phyloP scores from a whole-genome alignment of 1,140 invertebrate species.

The Prorops nasuta region DNA sequence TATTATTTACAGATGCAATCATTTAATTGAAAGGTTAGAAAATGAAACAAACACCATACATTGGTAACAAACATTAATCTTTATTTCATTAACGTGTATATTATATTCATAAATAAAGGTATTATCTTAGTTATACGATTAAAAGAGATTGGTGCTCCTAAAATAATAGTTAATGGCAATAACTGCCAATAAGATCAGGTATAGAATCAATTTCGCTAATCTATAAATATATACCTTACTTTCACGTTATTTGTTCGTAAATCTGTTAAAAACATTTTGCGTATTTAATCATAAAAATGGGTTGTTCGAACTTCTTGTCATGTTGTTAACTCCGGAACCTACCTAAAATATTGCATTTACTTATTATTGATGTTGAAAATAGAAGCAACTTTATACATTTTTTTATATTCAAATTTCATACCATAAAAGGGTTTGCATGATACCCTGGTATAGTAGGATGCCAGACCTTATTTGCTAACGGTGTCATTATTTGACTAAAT shows the following conservation, averaged over 20 bases:
- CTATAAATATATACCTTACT: slow-evolving; percentile 38
- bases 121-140: slow-evolving; percentile 42
- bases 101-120: slow-evolving; percentile 52
- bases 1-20: too few relatives aligned
- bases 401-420: slow-evolving; percentile 29
- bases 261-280: slow-evolving; percentile 27
- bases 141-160: slow-evolving; percentile 49
- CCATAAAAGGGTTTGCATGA: slow-evolving; percentile 54
- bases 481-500: slow-evolving; percentile 52
- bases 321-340: slow-evolving; percentile 47
- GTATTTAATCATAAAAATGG: slow-evolving; percentile 53
- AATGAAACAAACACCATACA: neutral
- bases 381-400: too few relatives aligned
- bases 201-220: slow-evolving; percentile 42
- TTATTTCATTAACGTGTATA: slow-evolving; percentile 51
- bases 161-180: slow-evolving; percentile 50
- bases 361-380: too few relatives aligned
- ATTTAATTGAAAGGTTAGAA: neutral
- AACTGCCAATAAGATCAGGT: slow-evolving; percentile 48
- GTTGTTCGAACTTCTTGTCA: slow-evolving; percentile 53
- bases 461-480: slow-evolving; percentile 51
- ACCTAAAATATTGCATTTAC: slow-evolving; percentile 39
- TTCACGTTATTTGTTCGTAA: slow-evolving; percentile 44
- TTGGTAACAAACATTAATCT: slow-evolving; percentile 55
- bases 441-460: slow-evolving; percentile 50